Evolutionary conservation across 2,888 invertebrate species (phyloP).

Genomic region (Meganola albula): DNA sequence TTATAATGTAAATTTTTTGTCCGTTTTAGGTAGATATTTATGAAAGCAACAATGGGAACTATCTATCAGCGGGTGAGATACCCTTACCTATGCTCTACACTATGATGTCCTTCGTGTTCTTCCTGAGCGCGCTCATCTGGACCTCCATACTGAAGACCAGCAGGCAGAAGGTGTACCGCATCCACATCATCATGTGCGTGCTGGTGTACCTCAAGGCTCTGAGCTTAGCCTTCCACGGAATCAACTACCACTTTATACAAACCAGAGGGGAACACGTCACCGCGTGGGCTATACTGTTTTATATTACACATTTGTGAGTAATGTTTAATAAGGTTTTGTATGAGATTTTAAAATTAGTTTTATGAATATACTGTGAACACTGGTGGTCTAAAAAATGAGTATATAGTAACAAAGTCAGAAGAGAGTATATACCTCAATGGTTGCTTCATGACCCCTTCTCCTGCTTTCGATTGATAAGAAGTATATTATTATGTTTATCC

Average conservation of each 20-base stretch:
- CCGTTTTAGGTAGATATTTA: conserved; percentile 87
- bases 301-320: conserved; percentile 96
- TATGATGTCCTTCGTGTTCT: conserved; percentile 93
- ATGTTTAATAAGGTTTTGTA: conserved; percentile 5
- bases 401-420: too few relatives aligned
- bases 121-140: conserved; percentile 95
- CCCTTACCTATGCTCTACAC: conserved; percentile 95
- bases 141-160: conserved; percentile 90
- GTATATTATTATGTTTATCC: too few relatives aligned
- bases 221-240: conserved; percentile 95
- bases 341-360: too few relatives aligned
- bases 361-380: too few relatives aligned
- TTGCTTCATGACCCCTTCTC: too few relatives aligned
- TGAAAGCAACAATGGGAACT: conserved; percentile 91
- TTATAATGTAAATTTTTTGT: too few relatives aligned
- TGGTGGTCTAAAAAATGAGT: too few relatives aligned
- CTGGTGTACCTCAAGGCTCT: conserved; percentile 94
- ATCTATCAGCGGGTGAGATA: conserved; percentile 96
- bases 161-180: conserved; percentile 92
- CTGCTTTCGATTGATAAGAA: too few relatives aligned
- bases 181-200: conserved; percentile 97
- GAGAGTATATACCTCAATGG: too few relatives aligned
- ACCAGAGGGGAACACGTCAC: conserved; percentile 95
- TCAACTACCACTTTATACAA: conserved; percentile 96
- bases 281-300: conserved; percentile 98